phyloP scores from a whole-genome alignment of 2,888 invertebrate genomes.

The Mimas tiliae region DNA sequence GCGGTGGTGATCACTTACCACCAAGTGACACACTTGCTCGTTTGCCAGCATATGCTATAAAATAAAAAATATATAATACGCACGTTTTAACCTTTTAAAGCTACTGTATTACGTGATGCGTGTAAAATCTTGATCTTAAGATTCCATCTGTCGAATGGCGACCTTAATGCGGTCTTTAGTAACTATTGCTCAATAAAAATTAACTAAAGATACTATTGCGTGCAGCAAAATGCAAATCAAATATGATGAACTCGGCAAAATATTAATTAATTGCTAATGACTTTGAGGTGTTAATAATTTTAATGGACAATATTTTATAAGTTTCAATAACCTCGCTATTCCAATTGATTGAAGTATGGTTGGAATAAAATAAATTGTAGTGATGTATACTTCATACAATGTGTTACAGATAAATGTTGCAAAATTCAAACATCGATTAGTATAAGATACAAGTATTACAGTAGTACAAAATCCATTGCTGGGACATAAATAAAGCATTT shows the following conservation, averaged over 20 bases:
- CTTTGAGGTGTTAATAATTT: slow-evolving; percentile 23
- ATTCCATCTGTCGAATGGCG: slow-evolving; percentile 17
- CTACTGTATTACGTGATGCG: not conserved
- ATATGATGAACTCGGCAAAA: slow-evolving; percentile 25
- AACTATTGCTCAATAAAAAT: slow-evolving; percentile 22
- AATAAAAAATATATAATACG: too few relatives aligned
- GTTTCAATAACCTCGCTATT: slow-evolving; percentile 14
- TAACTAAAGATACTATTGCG: slow-evolving; percentile 10
- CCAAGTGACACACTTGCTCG: too few relatives aligned
- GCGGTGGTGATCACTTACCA: too few relatives aligned
- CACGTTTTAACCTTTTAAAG: not conserved
- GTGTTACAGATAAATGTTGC: too few relatives aligned
- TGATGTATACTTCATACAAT: too few relatives aligned
- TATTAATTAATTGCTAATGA: slow-evolving; percentile 28
- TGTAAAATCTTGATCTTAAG: not conserved
- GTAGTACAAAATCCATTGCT: too few relatives aligned
- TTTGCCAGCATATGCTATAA: too few relatives aligned
- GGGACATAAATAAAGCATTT: too few relatives aligned
- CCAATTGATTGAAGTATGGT: not conserved
- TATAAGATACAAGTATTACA: too few relatives aligned
- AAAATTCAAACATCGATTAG: too few relatives aligned
- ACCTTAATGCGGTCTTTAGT: slow-evolving; percentile 23
- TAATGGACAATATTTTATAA: slow-evolving; percentile 20
- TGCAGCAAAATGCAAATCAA: slow-evolving; percentile 25
- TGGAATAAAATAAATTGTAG: not conserved